Base-by-base conservation (phyloP, 2,113 vertebrate genomes). In the Scortum barcoo region DNA sequence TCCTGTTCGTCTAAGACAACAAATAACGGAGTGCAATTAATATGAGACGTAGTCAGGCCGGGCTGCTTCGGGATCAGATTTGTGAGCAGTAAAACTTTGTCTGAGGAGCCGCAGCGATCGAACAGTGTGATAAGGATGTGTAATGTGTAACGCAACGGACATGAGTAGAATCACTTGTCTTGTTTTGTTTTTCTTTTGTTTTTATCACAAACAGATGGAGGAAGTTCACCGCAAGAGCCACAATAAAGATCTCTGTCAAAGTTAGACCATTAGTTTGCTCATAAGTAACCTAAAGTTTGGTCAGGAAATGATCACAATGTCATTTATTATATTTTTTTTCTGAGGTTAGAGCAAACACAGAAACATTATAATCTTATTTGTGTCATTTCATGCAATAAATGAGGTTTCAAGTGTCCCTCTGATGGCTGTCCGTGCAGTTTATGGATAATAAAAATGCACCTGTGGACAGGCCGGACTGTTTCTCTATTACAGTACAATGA, bases 1-100 rank as follows among this genome's bases (percentile, higher is more conserved):
- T 93, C 93, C 93, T 89, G 70, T 76, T 70, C 22, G 74, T 76
- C 77, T 83, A 84, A 65, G 81, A 74, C 56, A 88, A 82, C 50
- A 87, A 80, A 86, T 75, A 72, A 44, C 46, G 57, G 26, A 24
- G 26, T 70, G 80, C 70, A 48, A 79, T 62, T 81, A 80, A 72
- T 42, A 50, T 44, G 50, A 62, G 42, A 72, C 66, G 62, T 65
- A 26, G 57, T 56, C 9, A 22, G 56, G 19, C 22, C n/a, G n/a
- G n/a, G 13, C 36, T 46, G 22, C 17, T 36, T 13, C 11, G 5
- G 71, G 74, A 30, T 73, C 28, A 36, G 44, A 72, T 71, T 30
- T 17, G 44, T 46, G 16, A 57, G 6, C 5, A 17, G 17, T 2
- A 17, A 11, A 42, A 19, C n/a, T n/a, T n/a, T n/a, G n/a, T n/a